Evolutionary conservation across 2,113 vertebrate genomes (phyloP), one percentile per base, ranked within the genome.

Genomic region (human): DNA sequence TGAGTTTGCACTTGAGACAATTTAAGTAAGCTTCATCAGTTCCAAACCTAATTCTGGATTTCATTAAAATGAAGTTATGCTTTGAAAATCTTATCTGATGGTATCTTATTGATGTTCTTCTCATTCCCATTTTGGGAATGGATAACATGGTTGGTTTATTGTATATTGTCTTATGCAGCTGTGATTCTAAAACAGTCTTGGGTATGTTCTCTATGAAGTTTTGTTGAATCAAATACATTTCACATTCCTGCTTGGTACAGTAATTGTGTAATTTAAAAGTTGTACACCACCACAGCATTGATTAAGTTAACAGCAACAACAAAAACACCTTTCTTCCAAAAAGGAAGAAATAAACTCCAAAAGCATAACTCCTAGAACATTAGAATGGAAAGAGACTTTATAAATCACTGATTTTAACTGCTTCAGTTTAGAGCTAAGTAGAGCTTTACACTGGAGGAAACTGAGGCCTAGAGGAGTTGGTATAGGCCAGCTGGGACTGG

Each of bases 11-110:
- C 30, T 81, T 93, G 72, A 90, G 76, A 93, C 72, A 23, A 57
- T 88, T 8, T 40, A 90, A 96, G 68, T 59, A 92, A 90, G 79
- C 12, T 88, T 93, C 88, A 81, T 86, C 93, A 85, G 52, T 93
- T 50, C 78, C 50, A 96, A 80, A 64, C 3, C 7, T 43, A 88
- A 95, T 95, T 93, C 84, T 94, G 93, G 92, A 93, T 55, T 85
- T 93, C 32, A 92, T 97, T 97, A 96, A 90, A 92, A 76, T 45
- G 10, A 90, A 93, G 48, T 66, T 96, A 64, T 59, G 76, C 66
- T 88, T 85, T 93, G 38, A 93, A 95, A 73, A 38, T 96, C 70
- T 96, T 94, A 92, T 84, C 75, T 96, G 70, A 79, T 35, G 66
- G 27, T 27, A 52, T 76, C 61, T 92, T 89, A 50, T 4, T 68